Conservation (phyloP, 2,888 invertebrate genomes). For the Empis livida region DNA sequence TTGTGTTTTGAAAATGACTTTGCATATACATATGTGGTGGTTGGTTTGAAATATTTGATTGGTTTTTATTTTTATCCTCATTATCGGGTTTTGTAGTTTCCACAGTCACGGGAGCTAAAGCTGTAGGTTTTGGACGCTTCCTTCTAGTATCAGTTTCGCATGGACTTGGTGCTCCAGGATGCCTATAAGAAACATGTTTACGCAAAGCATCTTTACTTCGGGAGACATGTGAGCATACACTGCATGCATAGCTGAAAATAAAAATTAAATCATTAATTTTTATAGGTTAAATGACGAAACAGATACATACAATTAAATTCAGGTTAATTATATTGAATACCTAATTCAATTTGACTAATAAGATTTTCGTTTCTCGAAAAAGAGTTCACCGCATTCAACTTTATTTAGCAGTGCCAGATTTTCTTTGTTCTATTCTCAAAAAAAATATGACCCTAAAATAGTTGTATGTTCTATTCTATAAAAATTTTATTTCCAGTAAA, state of each 20-base stretch:
- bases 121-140: constrained; percentile 13
- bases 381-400: too few species aligned
- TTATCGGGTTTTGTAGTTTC: background rate
- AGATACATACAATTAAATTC: too few species aligned
- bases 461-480: too few species aligned
- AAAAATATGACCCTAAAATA: too few species aligned
- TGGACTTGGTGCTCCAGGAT: constrained; percentile 39
- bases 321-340: too few species aligned
- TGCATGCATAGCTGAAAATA: constrained; percentile 59
- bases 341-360: too few species aligned
- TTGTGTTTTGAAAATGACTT: constrained; percentile 30
- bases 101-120: constrained; percentile 10
- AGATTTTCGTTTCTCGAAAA: too few species aligned
- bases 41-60: constrained; percentile 14
- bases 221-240: constrained; percentile 76
- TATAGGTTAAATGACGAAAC: too few species aligned
- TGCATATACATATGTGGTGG: constrained; percentile 30
- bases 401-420: too few species aligned
- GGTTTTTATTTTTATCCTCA: background rate
- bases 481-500: too few species aligned
- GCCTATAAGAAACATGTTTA: constrained; percentile 81
- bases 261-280: background rate
- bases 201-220: constrained; percentile 74
- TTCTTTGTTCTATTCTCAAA: too few species aligned
- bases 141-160: constrained; percentile 17